Evolutionary conservation across 1,140 invertebrate genomes (phyloP), one percentile per base, ranked within the genome.

Genomic region (Doryteuthis pealeii): DNA sequence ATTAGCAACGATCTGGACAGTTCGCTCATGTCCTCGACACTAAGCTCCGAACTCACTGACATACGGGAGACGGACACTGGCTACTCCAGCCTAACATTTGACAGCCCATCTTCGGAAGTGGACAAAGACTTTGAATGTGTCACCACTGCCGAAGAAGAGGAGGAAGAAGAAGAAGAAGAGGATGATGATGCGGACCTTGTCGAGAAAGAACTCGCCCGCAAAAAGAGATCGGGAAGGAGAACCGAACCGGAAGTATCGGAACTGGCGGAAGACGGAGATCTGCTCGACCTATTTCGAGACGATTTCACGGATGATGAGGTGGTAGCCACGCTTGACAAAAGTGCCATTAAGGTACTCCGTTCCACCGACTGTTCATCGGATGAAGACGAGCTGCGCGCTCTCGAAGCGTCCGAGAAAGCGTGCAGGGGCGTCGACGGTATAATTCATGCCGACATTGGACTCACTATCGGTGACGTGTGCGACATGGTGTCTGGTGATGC

Each of bases 31-130:
- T 70, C 43, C 14, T 43, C 54, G 33, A 79, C 74, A 33, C 43
- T 74, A 26, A 76, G 72, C 71, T 26, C 58, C 22, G 70, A 74
- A 4, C 65, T 69, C 0, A 74, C 74, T 69, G 70, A 76, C 62
- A 78, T 82, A 76, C 78, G 80, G 67, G 79, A 82, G 62, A 79
- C 80, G 4, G 81, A 82, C 72, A 80, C 81, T 18, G 81, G 81
- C 1, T 82, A 82, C 73, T 80, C 81, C 14, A 82, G 81, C 71
- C 68, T 82, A 54, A 79, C 73, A 6, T 62, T 79, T 26, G 79
- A 82, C 68, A 72, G 78, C 4, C 77, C 43, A 6, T 31, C 67
- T 26, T 31, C 67, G 32, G 74, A 72, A 32, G 35, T 75, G 15
- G 77, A 78, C 70, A 72, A 76, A 15, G 74, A 76, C 31, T 75